Base-by-base conservation (phyloP, 2,113 vertebrate species). In the Todiramphus saurophagus region DNA sequence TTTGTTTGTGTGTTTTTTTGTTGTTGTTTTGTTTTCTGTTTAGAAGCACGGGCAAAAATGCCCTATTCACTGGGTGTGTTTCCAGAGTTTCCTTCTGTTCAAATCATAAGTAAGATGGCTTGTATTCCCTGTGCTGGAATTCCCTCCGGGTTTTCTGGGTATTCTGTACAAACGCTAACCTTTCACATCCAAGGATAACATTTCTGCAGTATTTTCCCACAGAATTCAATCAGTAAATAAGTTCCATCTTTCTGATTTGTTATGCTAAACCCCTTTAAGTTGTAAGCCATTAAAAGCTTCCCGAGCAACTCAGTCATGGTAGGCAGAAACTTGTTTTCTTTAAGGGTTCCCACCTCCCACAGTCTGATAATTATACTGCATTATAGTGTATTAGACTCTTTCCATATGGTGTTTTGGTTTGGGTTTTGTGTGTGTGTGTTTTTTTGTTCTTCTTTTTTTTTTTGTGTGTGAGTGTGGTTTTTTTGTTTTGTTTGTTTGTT, bases 171-270 rank as follows among this genome's bases (percentile, higher is more conserved):
- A 95, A 88, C 0, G 5, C 53, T 96, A 93, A 94, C 92, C 93
- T 95, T 95, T 91, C 85, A 81, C 64, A 90, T 96, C 94, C 96
- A 96, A 96, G 92, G 90, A 96, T 93, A 96, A 96, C 92, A 97
- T 97, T 96, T 96, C 76, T 90, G 60, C 90, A 95, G 72, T 64
- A 93, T 96, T 97, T 97, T 97, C 96, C 96, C 96, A 97, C 94
- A 93, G 87, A 94, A 94, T 93, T 90, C 27, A 88, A 94, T 78
- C 68, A 95, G 92, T 95, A 97, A 95, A 95, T 96, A 96, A 91
- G 90, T 95, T 96, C 94, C 85, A 83, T 96, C 73, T 93, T 96
- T 96, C 63, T 88, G 76, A 93, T 92, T 96, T 90, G 88, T 86
- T 94, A 83, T 96, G 90, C 75, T 96, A 90, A 94, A 94, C 39